Conservation (phyloP, 1,140 invertebrate genomes). For the Zaprionus ghesquierei region DNA sequence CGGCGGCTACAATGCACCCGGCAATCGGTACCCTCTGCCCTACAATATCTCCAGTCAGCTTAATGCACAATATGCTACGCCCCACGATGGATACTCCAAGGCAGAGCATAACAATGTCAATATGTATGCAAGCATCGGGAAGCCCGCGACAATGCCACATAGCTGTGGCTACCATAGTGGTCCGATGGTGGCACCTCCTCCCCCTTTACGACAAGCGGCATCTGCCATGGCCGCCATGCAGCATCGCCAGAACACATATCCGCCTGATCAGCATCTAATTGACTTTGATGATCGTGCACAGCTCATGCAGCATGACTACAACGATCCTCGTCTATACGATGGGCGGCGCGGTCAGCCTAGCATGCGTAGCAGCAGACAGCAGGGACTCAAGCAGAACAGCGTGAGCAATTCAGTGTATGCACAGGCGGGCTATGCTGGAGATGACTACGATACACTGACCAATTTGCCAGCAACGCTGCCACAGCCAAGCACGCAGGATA, state of each 20-base stretch:
- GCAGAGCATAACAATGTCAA: conserved; percentile 39
- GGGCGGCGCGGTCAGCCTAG: conserved; percentile 20
- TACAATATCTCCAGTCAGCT: conserved; percentile 79
- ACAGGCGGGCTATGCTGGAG: conserved; percentile 10
- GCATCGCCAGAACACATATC: conserved; percentile 73
- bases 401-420: conserved; percentile 24
- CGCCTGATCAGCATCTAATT: conserved; percentile 86
- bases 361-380: conserved; percentile 15
- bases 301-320: conserved; percentile 71
- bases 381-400: conserved; percentile 12
- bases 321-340: conserved; percentile 57
- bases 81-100: conserved; percentile 48
- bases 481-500: conserved; percentile 47
- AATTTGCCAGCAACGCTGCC: conserved; percentile 47
- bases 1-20: conserved; percentile 75
- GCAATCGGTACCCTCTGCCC: conserved; percentile 79
- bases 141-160: conserved; percentile 35
- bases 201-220: background rate
- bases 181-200: conserved; percentile 15
- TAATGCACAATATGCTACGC: conserved; percentile 63
- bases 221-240: conserved; percentile 54
- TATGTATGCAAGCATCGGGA: conserved; percentile 59
- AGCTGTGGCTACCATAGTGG: conserved; percentile 55
- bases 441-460: conserved; percentile 46
- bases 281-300: conserved; percentile 86